A percentile compares a stretch with the other conserved stretches of the same genome.
phyloP scores from a whole-genome alignment of 92 coral and sea anemone genomes.

The Porites cylindrica region DNA sequence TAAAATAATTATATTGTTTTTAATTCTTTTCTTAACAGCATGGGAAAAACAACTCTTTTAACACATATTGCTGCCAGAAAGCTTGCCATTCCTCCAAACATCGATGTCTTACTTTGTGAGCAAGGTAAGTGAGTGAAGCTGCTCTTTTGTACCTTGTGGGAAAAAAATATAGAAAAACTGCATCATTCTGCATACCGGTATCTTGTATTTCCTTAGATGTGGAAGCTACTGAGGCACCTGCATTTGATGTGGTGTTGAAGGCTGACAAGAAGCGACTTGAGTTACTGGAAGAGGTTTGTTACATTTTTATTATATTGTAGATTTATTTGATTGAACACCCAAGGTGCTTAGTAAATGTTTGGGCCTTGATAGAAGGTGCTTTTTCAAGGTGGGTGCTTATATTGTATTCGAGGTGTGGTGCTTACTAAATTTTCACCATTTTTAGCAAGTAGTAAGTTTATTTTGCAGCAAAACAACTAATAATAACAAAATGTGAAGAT shows the following conservation, averaged over 20 bases:
- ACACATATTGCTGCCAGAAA: slow-evolving; percentile 95
- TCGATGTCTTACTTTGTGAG: slow-evolving; percentile 97
- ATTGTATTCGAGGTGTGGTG: too few relatives aligned
- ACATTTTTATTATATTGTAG: neutral
- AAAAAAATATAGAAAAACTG: neutral
- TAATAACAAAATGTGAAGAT: too few relatives aligned
- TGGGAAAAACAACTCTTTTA: slow-evolving; percentile 94
- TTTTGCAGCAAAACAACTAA: too few relatives aligned
- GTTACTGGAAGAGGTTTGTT: slow-evolving; percentile 84
- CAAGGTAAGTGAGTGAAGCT: slow-evolving; percentile 73
- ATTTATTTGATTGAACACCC: too few relatives aligned
- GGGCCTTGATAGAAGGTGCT: too few relatives aligned
- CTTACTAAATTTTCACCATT: too few relatives aligned
- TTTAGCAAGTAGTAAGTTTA: too few relatives aligned
- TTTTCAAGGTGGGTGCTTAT: too few relatives aligned
- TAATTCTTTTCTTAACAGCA: slow-evolving; percentile 49
- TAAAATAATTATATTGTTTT: neutral
- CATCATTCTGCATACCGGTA: neutral
- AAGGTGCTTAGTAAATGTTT: too few relatives aligned
- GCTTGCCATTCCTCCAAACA: slow-evolving; percentile 96
- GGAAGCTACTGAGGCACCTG: slow-evolving; percentile 93
- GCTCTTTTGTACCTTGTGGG: too few relatives aligned
- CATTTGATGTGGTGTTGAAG: slow-evolving; percentile 96
- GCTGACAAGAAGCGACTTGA: slow-evolving; percentile 92
- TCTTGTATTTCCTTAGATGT: slow-evolving; percentile 76